A percentile compares a stretch with the other conserved stretches of the same genome.
Conservation (phyloP, 1,140 invertebrate species). For the Trichonephila clavipes region DNA sequence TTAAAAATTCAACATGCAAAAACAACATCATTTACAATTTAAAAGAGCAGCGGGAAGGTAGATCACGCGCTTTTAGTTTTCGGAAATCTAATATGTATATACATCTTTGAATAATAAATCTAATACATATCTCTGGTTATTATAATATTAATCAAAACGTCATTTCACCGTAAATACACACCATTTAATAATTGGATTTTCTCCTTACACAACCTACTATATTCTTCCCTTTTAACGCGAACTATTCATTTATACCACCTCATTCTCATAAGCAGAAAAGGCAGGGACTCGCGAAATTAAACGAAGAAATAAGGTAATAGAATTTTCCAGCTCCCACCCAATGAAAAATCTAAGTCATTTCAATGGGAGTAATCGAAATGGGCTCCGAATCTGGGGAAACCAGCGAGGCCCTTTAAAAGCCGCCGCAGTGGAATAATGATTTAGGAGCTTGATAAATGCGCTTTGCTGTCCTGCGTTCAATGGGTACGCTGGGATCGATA, state of each 20-base stretch:
- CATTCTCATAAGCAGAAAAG: background rate
- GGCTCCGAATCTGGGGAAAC: background rate
- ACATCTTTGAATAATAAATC: background rate
- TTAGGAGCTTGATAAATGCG: slow-evolving; percentile 70
- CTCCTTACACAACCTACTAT: background rate
- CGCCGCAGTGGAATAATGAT: slow-evolving; percentile 69
- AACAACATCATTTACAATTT: background rate
- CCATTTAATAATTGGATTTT: background rate
- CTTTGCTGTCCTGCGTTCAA: slow-evolving; percentile 37
- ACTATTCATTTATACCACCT: background rate
- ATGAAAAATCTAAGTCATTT: slow-evolving; percentile 23
- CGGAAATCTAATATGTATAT: too few species aligned
- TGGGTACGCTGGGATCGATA: slow-evolving; percentile 62
- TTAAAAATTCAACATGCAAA: background rate
- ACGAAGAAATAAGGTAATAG: background rate
- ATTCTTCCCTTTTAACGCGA: background rate
- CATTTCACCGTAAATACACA: background rate
- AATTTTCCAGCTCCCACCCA: background rate
- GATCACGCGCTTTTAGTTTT: too few species aligned
- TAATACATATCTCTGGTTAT: background rate
- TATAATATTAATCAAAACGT: background rate
- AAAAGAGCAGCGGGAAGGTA: background rate
- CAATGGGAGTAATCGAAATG: slow-evolving; percentile 16
- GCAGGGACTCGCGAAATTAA: slow-evolving; percentile 21
- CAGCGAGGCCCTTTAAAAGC: slow-evolving; percentile 38